Evolutionary conservation across 1,140 invertebrate genomes (phyloP), one percentile per base, ranked within the genome.

Genomic region (Drosophila novamexicana): DNA sequence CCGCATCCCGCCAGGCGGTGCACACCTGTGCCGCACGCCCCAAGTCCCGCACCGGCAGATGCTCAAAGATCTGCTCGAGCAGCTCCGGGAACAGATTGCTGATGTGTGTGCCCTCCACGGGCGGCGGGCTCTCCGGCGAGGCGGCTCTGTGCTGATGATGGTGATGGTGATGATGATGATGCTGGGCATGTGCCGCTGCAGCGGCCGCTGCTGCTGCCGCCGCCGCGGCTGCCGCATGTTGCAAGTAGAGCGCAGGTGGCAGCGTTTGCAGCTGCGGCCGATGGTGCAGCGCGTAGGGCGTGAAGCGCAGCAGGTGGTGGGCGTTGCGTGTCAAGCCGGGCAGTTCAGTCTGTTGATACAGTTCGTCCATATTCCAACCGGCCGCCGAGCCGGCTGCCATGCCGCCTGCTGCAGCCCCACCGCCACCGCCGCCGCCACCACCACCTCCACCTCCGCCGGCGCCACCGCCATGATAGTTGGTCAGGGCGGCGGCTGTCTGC

Each of bases 1-100:
- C 97, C 2, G 97, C 97, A 79, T 98, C 97, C 64, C 97, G 93
- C 98, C 98, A 98, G 22, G 96, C 93, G 14, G 94, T 94, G 93
- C 98, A 99, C 66, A 98, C 97, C 93, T 98, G 97, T 2, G 97
- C 97, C 2, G 96, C 97, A 32, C 97, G 93, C 0, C 98, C 97
- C 91, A 97, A 95, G 93, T 98, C 98, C 79, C 95, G 93, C 6
- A 98, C 97, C 9, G 97, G 96, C 78, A 99, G 93, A 92, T 97
- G 96, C 78, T 96, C 95, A 92, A 99, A 99, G 84, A 99, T 98
- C 72, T 98, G 94, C 18, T 97, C 96, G 34, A 99, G 93, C 63
- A 99, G 95, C 92, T 99, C 98, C 2, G 98, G 98, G 93, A 98
- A 98, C 12, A 98, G 93, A 84, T 96, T 95, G 12, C 96, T 97